phyloP scores from a whole-genome alignment of 2,888 invertebrate genomes.

The Drosophila borealis region DNA sequence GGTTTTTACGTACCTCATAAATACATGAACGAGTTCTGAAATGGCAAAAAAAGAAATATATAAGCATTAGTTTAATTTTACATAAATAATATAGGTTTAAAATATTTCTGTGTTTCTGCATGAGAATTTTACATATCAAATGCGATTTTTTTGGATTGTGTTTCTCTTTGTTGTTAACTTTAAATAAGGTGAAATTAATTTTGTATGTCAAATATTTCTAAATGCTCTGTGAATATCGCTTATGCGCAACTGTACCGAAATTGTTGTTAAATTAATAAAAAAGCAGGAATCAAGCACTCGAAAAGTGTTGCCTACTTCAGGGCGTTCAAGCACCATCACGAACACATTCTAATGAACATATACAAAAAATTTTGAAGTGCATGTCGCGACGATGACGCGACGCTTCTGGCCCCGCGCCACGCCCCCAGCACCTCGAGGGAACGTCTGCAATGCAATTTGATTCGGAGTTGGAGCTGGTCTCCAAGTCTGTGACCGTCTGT shows the following conservation, averaged over 20 bases:
- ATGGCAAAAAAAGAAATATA: conserved; percentile 14
- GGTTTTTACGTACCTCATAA: conserved; percentile 69
- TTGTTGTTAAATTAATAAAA: conserved; percentile 28
- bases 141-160: background rate
- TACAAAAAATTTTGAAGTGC: conserved; percentile 66
- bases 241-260: conserved; percentile 48
- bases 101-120: background rate
- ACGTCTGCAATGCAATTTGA: conserved; percentile 49
- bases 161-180: background rate
- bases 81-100: conserved; percentile 1
- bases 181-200: background rate
- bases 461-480: conserved; percentile 19
- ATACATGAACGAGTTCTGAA: conserved; percentile 68
- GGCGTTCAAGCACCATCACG: conserved; percentile 66
- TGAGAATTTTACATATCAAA: background rate
- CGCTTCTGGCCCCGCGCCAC: conserved; percentile 52
- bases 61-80: conserved; percentile 12
- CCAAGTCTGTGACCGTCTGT: conserved; percentile 52
- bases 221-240: background rate
- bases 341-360: conserved; percentile 71
- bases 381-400: conserved; percentile 80
- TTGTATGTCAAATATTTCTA: background rate
- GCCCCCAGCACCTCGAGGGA: conserved; percentile 32
- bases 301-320: conserved; percentile 74
- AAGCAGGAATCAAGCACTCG: conserved; percentile 32